Conservation (phyloP, 92 coral and sea anemone genomes). For the Muricea muricata region DNA sequence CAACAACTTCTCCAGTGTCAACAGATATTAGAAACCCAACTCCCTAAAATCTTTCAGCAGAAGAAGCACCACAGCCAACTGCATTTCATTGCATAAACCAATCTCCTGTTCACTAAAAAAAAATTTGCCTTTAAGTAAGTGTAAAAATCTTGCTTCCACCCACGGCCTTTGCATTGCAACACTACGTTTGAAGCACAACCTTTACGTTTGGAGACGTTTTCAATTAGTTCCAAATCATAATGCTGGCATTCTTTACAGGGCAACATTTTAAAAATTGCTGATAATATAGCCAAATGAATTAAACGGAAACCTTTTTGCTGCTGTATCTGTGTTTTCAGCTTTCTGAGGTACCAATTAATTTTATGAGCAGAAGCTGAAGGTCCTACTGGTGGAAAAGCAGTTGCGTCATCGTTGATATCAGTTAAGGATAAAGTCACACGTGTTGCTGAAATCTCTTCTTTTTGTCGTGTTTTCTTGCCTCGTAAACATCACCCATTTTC, state of each 20-base stretch:
- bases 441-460: too few species aligned
- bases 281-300: slow-evolving; percentile 7
- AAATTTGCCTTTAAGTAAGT: background rate
- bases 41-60: too few species aligned
- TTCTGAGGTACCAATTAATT: background rate
- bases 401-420: too few species aligned
- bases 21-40: too few species aligned
- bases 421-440: too few species aligned
- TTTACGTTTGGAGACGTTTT: background rate
- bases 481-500: too few species aligned
- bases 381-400: too few species aligned
- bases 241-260: slow-evolving; percentile 22
- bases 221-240: background rate
- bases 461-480: too few species aligned
- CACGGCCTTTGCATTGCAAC: background rate
- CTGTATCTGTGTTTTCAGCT: background rate
- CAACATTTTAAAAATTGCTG: background rate
- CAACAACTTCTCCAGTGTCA: too few species aligned
- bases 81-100: too few species aligned
- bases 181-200: background rate
- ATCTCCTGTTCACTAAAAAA: background rate
- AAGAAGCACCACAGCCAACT: too few species aligned
- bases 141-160: background rate
- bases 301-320: slow-evolving; percentile 24
- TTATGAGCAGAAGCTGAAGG: slow-evolving; percentile 11